Evolutionary conservation across 2,888 invertebrate species (phyloP).

Genomic region (Perizoma flavofasciatum): DNA sequence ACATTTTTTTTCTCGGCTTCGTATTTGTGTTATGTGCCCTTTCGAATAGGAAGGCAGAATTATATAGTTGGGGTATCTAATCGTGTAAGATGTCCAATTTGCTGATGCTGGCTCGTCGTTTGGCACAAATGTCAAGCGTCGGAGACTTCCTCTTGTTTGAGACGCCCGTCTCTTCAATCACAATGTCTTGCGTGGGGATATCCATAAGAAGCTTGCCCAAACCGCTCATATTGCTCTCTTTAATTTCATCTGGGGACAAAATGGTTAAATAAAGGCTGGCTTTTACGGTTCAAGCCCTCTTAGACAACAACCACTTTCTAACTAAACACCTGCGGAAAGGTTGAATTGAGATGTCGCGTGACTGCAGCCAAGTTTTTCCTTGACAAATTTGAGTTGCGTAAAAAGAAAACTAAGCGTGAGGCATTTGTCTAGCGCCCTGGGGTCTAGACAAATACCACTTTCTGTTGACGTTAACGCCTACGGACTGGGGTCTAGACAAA

Average conservation of each 20-base stretch:
- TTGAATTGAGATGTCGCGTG: no score
- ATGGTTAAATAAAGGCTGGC: neutral
- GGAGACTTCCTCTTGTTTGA: constrained; percentile 62
- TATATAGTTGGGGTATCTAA: constrained; percentile 3
- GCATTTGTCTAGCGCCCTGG: neutral
- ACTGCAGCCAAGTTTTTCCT: no score
- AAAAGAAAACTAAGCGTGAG: no score
- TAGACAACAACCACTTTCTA: no score
- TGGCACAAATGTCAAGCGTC: constrained; percentile 44
- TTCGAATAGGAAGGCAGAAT: no score
- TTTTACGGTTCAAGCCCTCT: neutral
- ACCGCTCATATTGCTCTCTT: constrained; percentile 51
- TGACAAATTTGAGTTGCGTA: no score
- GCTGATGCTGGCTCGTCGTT: constrained; percentile 52
- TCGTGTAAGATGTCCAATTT: constrained; percentile 53
- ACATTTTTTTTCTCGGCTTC: no score
- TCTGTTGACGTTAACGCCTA: no score
- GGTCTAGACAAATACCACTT: no score
- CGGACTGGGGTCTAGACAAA: no score
- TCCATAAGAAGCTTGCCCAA: constrained; percentile 65
- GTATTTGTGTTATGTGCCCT: no score
- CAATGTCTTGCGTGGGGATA: constrained; percentile 66
- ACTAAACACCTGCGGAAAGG: no score
- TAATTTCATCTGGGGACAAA: constrained; percentile 59
- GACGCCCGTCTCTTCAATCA: constrained; percentile 52